Conservation (phyloP, 2,888 invertebrate genomes). For the Ectemnius continuus region DNA sequence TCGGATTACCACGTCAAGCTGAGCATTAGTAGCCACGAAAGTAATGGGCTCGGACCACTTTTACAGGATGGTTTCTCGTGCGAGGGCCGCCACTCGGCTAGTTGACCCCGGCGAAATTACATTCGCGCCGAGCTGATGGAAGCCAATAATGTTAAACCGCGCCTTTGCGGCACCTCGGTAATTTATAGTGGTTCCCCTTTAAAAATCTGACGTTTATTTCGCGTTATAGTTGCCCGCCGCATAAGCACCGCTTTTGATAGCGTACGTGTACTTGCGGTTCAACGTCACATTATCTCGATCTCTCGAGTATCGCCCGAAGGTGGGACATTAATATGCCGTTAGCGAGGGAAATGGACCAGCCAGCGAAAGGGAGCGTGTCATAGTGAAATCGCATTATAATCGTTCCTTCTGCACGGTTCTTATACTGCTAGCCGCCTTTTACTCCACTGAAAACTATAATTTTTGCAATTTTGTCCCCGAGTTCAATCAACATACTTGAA, state of each 20-base stretch:
- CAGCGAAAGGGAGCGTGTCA: conserved; percentile 39
- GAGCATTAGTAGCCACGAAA: conserved; percentile 1
- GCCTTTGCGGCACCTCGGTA: background rate
- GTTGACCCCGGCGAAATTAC: background rate
- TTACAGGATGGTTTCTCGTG: no score
- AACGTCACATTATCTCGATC: conserved; percentile 29
- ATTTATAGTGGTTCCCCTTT: conserved; percentile 1
- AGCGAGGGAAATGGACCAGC: conserved; percentile 29
- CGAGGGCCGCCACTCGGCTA: no score
- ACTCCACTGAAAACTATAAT: background rate
- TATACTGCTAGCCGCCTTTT: no score
- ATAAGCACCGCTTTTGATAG: background rate
- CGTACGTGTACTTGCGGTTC: conserved; percentile 23
- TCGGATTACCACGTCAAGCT: conserved; percentile 26
- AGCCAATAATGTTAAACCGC: no score
- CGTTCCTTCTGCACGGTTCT: no score
- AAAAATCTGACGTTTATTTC: background rate
- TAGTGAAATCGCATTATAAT: conserved; percentile 11
- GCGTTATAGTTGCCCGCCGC: background rate
- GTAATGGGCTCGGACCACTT: no score
- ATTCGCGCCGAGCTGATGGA: background rate
- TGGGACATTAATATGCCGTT: conserved; percentile 44
- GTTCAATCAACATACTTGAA: background rate
- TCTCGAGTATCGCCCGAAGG: conserved; percentile 46
- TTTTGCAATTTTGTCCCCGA: conserved; percentile 5